phyloP scores from a whole-genome alignment of 2,888 invertebrate genomes.

The Eupeodes latifasciatus region DNA sequence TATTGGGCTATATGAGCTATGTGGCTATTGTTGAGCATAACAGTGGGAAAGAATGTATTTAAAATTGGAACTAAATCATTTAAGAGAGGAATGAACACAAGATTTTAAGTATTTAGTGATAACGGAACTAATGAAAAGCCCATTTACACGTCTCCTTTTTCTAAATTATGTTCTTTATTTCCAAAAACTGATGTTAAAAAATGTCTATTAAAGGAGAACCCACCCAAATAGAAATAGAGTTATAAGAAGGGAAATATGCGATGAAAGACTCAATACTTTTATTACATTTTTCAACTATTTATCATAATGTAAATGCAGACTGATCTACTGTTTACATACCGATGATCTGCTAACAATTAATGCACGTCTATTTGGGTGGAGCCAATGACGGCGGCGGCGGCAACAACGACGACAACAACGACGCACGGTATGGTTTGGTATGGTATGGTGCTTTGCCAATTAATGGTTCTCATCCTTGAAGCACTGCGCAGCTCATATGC shows the following conservation, averaged over 20 bases:
- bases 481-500: neutral
- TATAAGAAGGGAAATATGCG: no score
- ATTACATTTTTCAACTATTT: neutral
- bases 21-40: neutral
- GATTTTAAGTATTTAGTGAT: no score
- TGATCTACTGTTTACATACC: neutral
- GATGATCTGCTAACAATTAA: slow-evolving; percentile 33
- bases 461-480: slow-evolving; percentile 43
- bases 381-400: neutral
- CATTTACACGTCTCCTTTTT: no score
- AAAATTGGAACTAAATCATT: neutral
- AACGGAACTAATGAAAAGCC: no score
- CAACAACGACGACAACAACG: neutral
- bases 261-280: no score
- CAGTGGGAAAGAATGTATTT: neutral
- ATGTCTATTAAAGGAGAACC: no score
- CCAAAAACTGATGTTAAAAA: no score
- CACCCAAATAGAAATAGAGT: no score
- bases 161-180: no score
- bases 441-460: slow-evolving; percentile 15
- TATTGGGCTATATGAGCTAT: neutral
- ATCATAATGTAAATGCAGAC: neutral
- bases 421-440: no score
- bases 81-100: no score
- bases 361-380: slow-evolving; percentile 63